Evolutionary conservation across 2,797 vertebrate genomes (phyloP).

Genomic region (Triplophysa yarkandensis): DNA sequence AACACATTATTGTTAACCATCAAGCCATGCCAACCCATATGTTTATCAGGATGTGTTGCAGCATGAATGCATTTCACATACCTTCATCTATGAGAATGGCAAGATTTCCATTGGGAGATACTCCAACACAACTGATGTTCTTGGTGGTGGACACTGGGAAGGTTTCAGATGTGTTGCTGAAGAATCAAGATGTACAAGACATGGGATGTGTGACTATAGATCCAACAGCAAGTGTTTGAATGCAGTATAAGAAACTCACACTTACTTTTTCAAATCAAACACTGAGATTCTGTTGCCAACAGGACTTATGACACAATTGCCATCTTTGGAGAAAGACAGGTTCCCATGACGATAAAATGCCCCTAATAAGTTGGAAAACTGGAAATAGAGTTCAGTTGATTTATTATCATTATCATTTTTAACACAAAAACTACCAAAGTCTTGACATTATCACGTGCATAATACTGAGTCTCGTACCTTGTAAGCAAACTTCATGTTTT

Average conservation of each 20-base stretch:
- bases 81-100: conserved; percentile 95
- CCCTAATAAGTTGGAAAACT: conserved; percentile 94
- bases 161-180: conserved; percentile 91
- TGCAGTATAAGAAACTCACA: neutral
- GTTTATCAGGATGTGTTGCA: neutral
- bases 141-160: conserved; percentile 84
- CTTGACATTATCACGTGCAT: neutral
- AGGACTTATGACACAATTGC: conserved; percentile 88
- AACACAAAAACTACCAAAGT: neutral
- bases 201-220: no score
- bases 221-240: neutral
- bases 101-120: conserved; percentile 87
- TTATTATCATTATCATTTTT: neutral
- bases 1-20: conserved; percentile 30
- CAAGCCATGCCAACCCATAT: neutral
- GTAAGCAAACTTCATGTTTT: conserved; percentile 80
- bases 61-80: conserved; percentile 54
- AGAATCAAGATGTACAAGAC: neutral
- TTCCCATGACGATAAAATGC: conserved; percentile 93
- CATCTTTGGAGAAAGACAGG: conserved; percentile 87
- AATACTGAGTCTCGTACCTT: conserved; percentile 62
- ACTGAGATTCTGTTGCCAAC: conserved; percentile 91
- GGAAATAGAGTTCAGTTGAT: neutral
- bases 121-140: conserved; percentile 88
- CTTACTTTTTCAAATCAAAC: conserved; percentile 94